These are phyloP conservation scores for Antheraea assamensis DNA, from an alignment of 2,888 invertebrate genomes.

Conservation along the genomic window DNA sequence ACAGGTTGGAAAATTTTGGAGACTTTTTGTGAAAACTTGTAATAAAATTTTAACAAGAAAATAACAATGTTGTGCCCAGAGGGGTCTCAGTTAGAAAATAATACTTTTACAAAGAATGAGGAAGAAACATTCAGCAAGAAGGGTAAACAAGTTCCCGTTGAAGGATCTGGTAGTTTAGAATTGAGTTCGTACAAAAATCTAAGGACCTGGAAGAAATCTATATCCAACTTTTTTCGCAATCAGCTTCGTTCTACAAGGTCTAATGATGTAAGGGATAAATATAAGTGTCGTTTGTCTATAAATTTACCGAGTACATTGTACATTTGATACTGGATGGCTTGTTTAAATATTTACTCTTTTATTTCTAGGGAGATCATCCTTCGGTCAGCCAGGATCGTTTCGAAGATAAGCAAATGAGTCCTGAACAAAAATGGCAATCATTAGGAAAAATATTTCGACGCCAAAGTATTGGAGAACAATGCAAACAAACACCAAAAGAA, in stretches of 20 bases:
- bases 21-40: conserved; percentile 37
- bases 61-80: conserved; percentile 71
- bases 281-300: neutral
- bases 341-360: conserved; percentile 10
- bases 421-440: conserved; percentile 78
- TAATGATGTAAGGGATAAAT: conserved; percentile 61
- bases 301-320: neutral
- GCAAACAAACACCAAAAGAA: conserved; percentile 58
- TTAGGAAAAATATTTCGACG: conserved; percentile 75
- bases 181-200: conserved; percentile 64
- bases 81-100: conserved; percentile 57
- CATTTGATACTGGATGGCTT: no score
- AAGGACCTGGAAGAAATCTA: conserved; percentile 75
- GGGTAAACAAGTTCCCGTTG: conserved; percentile 53
- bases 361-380: conserved; percentile 66
- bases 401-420: conserved; percentile 62
- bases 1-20: conserved; percentile 31
- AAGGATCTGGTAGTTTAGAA: conserved; percentile 59
- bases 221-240: conserved; percentile 72
- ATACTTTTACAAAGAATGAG: conserved; percentile 51
- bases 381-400: conserved; percentile 65
- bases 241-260: conserved; percentile 72
- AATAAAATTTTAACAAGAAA: conserved; percentile 54
- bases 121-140: conserved; percentile 51
- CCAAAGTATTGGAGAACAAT: conserved; percentile 68